Conservation (phyloP, 2,797 vertebrate species). For the Hipposideros larvatus region DNA sequence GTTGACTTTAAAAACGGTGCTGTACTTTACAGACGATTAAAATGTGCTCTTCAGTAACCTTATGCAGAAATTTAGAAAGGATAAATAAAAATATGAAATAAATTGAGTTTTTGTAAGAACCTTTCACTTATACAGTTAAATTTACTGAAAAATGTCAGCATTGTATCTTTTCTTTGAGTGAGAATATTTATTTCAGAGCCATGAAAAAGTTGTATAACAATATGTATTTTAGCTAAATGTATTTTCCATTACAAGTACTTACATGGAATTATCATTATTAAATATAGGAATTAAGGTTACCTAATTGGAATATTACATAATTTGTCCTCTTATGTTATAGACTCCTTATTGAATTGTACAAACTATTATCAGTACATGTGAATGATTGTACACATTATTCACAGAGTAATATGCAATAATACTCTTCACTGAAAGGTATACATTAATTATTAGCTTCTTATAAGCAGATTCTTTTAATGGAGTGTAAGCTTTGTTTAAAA, state of each 20-base stretch:
- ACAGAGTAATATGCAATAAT: slow-evolving; percentile 60
- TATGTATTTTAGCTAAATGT: neutral
- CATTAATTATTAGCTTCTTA: slow-evolving; percentile 65
- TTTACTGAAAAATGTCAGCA: neutral
- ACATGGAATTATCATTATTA: slow-evolving; percentile 9
- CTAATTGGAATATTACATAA: slow-evolving; percentile 47
- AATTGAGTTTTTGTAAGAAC: neutral
- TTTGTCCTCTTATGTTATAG: neutral
- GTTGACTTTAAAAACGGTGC: slow-evolving; percentile 55
- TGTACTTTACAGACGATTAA: slow-evolving; percentile 51
- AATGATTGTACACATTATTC: slow-evolving; percentile 57
- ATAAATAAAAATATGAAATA: slow-evolving; percentile 47
- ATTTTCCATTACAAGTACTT: slow-evolving; percentile 15
- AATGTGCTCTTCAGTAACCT: slow-evolving; percentile 58
- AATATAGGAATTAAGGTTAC: neutral
- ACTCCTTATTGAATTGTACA: neutral
- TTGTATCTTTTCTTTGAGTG: neutral
- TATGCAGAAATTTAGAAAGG: slow-evolving; percentile 43
- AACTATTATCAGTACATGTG: slow-evolving; percentile 29
- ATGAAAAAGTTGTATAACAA: neutral
- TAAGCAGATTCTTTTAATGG: neutral
- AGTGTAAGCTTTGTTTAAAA: slow-evolving; percentile 25
- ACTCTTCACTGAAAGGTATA: neutral
- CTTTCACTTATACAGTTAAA: neutral
- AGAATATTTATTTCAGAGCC: neutral